Evolutionary conservation across 2,797 vertebrate genomes (phyloP).

Genomic region (Hydrophis major): DNA sequence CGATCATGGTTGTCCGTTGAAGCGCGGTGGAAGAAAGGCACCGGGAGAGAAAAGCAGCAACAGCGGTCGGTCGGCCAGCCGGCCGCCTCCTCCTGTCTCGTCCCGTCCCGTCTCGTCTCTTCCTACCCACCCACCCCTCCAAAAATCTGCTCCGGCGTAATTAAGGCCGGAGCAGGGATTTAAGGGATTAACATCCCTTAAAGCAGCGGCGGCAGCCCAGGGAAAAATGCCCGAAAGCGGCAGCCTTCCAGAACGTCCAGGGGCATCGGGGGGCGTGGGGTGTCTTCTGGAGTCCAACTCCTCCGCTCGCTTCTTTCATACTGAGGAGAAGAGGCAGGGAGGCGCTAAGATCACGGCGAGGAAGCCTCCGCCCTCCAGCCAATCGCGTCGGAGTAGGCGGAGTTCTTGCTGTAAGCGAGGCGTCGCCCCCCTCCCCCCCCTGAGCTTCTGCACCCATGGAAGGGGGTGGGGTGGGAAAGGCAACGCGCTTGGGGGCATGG

Average conservation of each 20-base stretch:
- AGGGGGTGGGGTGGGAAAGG: too few relatives aligned
- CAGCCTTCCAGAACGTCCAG: background rate
- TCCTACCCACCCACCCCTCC: background rate
- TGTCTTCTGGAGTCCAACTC: background rate
- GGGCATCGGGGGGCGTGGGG: background rate
- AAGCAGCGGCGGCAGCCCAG: background rate
- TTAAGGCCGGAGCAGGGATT: too few relatives aligned
- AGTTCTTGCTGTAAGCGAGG: fast-evolving
- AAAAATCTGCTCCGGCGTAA: background rate
- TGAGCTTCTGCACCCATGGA: background rate
- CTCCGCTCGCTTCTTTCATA: background rate
- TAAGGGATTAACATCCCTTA: too few relatives aligned
- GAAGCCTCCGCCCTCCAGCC: background rate
- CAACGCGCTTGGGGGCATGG: background rate
- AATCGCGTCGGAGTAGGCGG: background rate
- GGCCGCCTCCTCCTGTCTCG: background rate
- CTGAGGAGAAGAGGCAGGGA: background rate
- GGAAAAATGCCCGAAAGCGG: background rate
- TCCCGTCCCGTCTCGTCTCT: background rate
- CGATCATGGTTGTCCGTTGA: conserved; percentile 23
- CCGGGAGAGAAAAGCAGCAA: background rate
- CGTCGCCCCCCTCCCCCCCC: background rate
- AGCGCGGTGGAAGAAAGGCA: background rate
- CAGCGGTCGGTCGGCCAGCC: background rate
- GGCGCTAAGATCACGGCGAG: background rate